Evolutionary conservation across 1,140 invertebrate genomes (phyloP), one percentile per base, ranked within the genome.

Genomic region (Scaptodrosophila lebanonensis): DNA sequence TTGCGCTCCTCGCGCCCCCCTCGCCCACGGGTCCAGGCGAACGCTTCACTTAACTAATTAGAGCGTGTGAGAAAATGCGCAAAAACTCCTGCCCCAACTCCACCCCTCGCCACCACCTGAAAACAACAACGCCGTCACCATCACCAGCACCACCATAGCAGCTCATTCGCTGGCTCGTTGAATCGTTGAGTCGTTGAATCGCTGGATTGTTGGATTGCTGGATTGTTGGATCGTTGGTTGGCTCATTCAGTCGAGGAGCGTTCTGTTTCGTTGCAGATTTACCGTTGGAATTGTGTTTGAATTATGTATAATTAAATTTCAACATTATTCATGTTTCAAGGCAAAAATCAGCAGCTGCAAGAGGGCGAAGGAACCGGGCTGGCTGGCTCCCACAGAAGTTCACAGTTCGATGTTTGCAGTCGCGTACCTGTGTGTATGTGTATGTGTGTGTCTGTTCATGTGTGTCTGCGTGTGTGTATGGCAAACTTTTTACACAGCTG

Each of bases 261-360:
- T 40, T 32, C 44, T 38, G 33, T 12, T 38, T 47, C 51, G 18
- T 17, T 35, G 65, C 68, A 65, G 73, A 72, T 68, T 77, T 61
- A 79, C 49, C 60, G 68, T 68, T 48, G 51, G 49, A 67, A 77
- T 72, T 77, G 58, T 68, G 54, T 65, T 68, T 79, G 64, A 77
- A 77, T 77, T 68, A 79, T 79, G 73, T 79, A 72, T 72, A 79
- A 79, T 77, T 77, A 68, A 79, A 72, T 72, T 79, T 77, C 64
- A 73, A 68, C 56, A 73, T 77, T 73, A 79, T 73, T 79, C 73
- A 79, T 62, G 45, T 67, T 77, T 53, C 59, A 54, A 61, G 64
- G 36, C 33, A 45, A 56, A 64, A 63, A 56, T 59, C 50, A 65
- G 42, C 65, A 61, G 50, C 69, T 59, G 69, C 33, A 33, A 38